Evolutionary conservation across 2,113 vertebrate genomes (phyloP).

Genomic region (Peucedramus taeniatus): DNA sequence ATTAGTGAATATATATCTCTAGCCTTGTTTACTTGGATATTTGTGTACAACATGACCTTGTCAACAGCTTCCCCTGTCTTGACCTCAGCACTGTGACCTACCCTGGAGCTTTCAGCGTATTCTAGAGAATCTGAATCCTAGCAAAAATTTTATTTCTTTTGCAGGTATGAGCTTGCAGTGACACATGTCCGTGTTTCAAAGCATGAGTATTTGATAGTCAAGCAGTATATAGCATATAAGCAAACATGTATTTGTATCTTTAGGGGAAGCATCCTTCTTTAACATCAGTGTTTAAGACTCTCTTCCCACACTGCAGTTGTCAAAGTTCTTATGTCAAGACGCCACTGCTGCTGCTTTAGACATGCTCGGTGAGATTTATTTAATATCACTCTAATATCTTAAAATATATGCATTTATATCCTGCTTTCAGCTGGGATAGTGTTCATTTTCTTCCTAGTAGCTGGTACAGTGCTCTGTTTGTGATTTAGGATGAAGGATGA

Average conservation of each 20-base stretch:
- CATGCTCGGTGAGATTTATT: rapidly evolving
- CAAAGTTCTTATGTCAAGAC: background rate
- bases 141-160: background rate
- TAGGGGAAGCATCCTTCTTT: background rate
- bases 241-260: background rate
- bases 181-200: background rate
- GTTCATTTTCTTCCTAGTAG: background rate
- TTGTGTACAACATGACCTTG: background rate
- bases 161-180: background rate
- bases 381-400: background rate
- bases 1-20: background rate
- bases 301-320: background rate
- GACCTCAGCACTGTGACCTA: background rate
- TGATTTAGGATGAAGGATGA: background rate
- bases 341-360: background rate
- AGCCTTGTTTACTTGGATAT: background rate
- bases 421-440: background rate
- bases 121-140: background rate
- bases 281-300: background rate
- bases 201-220: background rate
- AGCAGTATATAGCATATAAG: background rate
- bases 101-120: background rate
- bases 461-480: background rate
- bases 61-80: background rate
- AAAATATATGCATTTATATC: background rate